Conservation (phyloP, 2,888 invertebrate species). For the Seladonia tumulorum region DNA sequence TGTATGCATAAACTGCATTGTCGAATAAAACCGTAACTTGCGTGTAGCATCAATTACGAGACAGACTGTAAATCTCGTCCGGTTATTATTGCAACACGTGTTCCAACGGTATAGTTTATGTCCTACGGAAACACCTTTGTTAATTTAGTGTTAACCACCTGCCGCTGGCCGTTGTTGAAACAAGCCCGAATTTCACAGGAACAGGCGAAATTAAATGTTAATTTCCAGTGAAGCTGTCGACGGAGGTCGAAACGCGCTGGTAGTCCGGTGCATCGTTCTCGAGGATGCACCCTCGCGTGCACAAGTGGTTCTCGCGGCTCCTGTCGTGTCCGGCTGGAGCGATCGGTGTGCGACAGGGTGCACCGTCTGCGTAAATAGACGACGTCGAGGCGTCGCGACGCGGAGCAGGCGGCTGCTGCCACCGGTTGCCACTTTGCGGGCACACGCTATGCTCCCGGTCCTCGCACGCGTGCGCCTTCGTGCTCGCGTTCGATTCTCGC, state of each 20-base stretch:
- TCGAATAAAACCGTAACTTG: background rate
- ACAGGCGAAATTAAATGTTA: background rate
- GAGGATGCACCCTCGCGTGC: slow-evolving; percentile 40
- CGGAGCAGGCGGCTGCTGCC: slow-evolving; percentile 59
- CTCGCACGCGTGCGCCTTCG: slow-evolving; percentile 55
- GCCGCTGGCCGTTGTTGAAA: background rate
- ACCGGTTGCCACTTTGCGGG: slow-evolving; percentile 75
- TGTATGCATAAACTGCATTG: background rate
- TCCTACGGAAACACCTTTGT: background rate
- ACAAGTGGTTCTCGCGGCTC: slow-evolving; percentile 47
- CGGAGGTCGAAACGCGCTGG: background rate
- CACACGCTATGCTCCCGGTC: slow-evolving; percentile 43
- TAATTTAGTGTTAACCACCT: background rate
- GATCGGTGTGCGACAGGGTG: slow-evolving; percentile 64
- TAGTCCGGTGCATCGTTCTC: slow-evolving; percentile 34
- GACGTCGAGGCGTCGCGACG: slow-evolving; percentile 24
- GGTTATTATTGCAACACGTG: background rate
- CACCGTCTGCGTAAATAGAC: slow-evolving; percentile 67
- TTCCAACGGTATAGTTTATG: background rate
- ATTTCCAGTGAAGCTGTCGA: background rate
- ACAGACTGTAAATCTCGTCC: too few species aligned
- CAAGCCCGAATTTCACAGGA: background rate
- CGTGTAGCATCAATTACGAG: background rate
- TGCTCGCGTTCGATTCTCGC: slow-evolving; percentile 46
- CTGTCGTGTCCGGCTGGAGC: slow-evolving; percentile 41